Conservation (phyloP, 2,113 vertebrate species). For the Saimiri boliviensis region DNA sequence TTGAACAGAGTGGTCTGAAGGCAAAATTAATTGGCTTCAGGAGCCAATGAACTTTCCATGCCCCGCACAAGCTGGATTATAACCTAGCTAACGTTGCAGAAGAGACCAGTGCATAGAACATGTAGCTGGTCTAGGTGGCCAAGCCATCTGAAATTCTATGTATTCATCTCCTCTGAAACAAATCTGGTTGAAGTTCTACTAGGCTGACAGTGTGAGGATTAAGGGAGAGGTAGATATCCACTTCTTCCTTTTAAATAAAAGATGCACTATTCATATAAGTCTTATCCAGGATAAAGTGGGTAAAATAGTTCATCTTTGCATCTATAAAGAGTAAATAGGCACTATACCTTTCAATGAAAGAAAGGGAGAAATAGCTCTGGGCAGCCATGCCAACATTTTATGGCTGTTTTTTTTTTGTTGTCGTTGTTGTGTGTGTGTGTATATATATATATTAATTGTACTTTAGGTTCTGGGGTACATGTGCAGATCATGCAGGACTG, state of each 20-base stretch:
- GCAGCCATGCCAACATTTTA: neutral
- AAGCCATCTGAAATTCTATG: neutral
- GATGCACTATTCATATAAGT: neutral
- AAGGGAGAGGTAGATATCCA: neutral
- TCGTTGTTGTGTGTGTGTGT: too few relatives aligned
- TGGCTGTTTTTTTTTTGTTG: neutral
- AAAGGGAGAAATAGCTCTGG: slow-evolving; percentile 10
- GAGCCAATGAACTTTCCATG: neutral
- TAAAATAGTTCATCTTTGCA: neutral
- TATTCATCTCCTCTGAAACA: neutral
- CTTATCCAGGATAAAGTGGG: neutral
- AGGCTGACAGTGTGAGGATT: neutral
- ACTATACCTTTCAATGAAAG: neutral
- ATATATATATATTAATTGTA: too few relatives aligned
- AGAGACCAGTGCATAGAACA: neutral
- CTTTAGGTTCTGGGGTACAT: too few relatives aligned
- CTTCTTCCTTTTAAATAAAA: slow-evolving; percentile 45
- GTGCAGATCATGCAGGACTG: too few relatives aligned
- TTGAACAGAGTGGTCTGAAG: slow-evolving; percentile 1
- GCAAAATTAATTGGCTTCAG: slow-evolving; percentile 1
- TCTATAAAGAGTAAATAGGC: neutral
- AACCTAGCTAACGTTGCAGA: neutral
- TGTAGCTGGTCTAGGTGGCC: neutral
- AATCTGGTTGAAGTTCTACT: neutral
- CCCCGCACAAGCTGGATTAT: neutral